Evolutionary conservation across 2,888 invertebrate species (phyloP), one percentile per base, ranked within the genome.

Genomic region (Crematogaster levior): DNA sequence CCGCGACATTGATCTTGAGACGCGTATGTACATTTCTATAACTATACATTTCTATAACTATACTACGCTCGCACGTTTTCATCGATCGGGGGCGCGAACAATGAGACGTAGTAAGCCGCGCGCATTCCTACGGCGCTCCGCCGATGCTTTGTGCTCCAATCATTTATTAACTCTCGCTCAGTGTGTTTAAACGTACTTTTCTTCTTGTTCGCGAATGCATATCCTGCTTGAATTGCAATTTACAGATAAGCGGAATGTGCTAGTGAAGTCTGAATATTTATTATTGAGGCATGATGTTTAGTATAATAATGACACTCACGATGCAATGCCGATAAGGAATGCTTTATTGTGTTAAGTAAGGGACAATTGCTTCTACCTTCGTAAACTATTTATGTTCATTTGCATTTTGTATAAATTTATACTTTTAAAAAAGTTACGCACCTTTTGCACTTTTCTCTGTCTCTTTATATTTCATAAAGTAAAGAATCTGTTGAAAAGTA

Each of bases 1-100:
- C 68, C 58, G n/a, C 85, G 60, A 61, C 77, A 85, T 48, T 83
- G 72, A 83, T 74, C 56, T 82, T 53, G 21, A 58, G 48, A 30
- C 43, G 46, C 46, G 53, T 65, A 27, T 2, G 34, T 74, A 18
- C 4, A 15, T 73, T 56, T 53, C 51, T 51, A 53, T 63, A 40
- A n/a, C n/a, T n/a, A n/a, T 73, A 18, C 3, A 15, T 72, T 53
- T 51, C 48, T 51, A 53, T 68, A 48, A 51, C n/a, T 77, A 56
- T 18, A 10, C 37, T 46, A n/a, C 51, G 21, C 51, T 37, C 30
- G 37, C 34, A 60, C 53, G n/a, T 63, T 37, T 30, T n/a, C 60
- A 72, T 46, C 60, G 77, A 53, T 63, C 63, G 77, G 27, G 5
- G 7, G 21, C 9, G 53, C 53, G 43, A 53, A 61, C 77, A 81